A percentile compares a stretch with the other conserved stretches of the same genome.
phyloP scores from a whole-genome alignment of 2,113 vertebrate species.

The Saguinus imperator region DNA sequence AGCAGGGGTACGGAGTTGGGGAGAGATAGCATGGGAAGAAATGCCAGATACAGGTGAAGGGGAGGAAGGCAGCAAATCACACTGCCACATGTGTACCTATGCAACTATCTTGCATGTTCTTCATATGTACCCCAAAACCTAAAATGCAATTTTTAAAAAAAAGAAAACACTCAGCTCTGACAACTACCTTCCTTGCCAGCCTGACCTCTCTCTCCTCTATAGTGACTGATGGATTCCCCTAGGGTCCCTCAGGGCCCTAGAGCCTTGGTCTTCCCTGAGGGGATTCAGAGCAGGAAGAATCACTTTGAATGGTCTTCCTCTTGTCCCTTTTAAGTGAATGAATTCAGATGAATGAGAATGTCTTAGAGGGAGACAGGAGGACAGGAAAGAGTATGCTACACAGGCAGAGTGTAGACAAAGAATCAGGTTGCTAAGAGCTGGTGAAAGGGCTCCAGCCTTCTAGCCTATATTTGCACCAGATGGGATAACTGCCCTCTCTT shows the following conservation, averaged over 20 bases:
- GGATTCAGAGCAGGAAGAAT: not conserved
- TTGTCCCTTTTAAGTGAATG: constrained; percentile 7
- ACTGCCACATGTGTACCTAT: no score
- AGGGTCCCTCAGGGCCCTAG: not conserved
- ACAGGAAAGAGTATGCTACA: not conserved
- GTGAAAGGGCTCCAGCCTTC: not conserved
- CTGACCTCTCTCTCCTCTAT: not conserved
- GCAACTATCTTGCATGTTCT: no score
- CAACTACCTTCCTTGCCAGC: not conserved
- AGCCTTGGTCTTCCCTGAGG: not conserved
- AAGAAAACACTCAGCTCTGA: not conserved
- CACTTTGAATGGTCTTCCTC: not conserved
- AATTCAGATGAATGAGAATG: not conserved
- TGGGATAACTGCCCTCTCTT: not conserved
- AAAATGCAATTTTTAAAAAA: no score
- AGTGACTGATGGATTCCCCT: not conserved
- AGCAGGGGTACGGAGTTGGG: no score
- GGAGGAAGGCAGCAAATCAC: no score
- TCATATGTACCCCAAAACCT: no score
- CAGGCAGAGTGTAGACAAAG: not conserved
- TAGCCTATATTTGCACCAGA: not conserved
- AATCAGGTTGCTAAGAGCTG: not conserved
- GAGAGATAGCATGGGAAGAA: no score
- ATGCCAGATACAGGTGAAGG: no score
- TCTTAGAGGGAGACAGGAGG: not conserved